Base-by-base conservation (phyloP, 2,113 vertebrate genomes). In the Chiloscyllium plagiosum region DNA sequence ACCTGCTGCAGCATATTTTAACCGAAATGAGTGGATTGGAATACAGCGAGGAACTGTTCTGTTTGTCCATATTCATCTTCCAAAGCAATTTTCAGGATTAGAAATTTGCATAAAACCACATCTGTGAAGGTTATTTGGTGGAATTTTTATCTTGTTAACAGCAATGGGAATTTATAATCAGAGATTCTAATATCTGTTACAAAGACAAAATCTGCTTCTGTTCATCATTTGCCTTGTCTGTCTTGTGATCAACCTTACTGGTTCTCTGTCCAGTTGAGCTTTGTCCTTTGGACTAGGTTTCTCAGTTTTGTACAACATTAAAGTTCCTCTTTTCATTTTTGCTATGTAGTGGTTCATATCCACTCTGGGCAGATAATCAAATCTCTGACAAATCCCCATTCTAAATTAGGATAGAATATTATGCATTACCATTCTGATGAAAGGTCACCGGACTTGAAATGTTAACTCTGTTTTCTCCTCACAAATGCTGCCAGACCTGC, bases 31-130 rank as follows among this genome's bases (percentile, higher is more conserved):
- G 33, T 95, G 72, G 69, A 50, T 95, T 26, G 85, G 33, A 93
- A 37, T 93, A 93, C 89, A 37, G 89, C 66, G 22, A 72, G 42
- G 94, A 95, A 95, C 37, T 95, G 94, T 70, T 76, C 66, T 95
- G 66, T 95, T 76, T 72, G 68, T 37, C 37, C 69, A 72, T 95
- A 95, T 95, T 95, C 69, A 95, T 95, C 68, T 95, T 95, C 94
- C 68, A 72, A 72, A 52, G 94, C 72, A 47, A 95, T 70, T 70
- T 95, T 95, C 94, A 95, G 94, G 68, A 95, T 95, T 95, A 95
- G 68, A 70, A 76, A 95, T 95, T 95, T 72, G 69, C 94, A 95
- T 95, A 95, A 95, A 72, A 95, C 50, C 47, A 72, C 68, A 95
- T 95, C 69, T 95, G 68, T 47, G 26, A 72, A 95, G 94, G 94